phyloP scores from a whole-genome alignment of 2,797 vertebrate species.

The Anabacerthia variegaticeps region DNA sequence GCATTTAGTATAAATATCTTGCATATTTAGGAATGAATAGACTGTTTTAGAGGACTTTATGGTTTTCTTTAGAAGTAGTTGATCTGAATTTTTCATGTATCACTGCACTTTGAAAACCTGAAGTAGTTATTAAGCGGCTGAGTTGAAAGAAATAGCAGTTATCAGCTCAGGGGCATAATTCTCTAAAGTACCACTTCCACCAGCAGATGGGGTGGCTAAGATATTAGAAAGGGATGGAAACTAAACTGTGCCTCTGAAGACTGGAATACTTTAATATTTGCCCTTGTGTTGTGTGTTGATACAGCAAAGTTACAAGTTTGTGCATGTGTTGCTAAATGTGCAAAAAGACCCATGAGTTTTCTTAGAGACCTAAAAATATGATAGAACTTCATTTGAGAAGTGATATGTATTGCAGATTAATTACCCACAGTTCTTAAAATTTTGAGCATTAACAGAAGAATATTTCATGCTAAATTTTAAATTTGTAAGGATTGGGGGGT shows the following conservation, averaged over 20 bases:
- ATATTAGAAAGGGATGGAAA: neutral
- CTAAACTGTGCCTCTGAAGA: neutral
- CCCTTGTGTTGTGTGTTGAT: neutral
- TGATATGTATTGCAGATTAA: neutral
- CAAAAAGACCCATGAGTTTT: neutral
- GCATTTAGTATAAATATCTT: neutral
- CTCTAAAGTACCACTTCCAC: neutral
- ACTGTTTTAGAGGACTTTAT: neutral
- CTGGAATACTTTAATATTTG: neutral
- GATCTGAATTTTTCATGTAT: neutral
- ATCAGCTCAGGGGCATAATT: neutral
- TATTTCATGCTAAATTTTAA: neutral
- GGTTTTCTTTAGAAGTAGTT: neutral
- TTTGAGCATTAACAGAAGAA: neutral
- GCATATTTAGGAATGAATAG: neutral
- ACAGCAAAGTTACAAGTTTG: neutral
- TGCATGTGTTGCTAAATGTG: neutral
- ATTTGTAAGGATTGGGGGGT: neutral
- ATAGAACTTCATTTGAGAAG: neutral
- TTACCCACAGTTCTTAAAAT: neutral
- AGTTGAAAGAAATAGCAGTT: neutral
- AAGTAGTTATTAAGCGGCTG: neutral
- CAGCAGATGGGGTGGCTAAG: conserved; percentile 49
- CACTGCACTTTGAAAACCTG: neutral
- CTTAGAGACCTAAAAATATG: neutral